phyloP scores from a whole-genome alignment of 2,113 vertebrate species.

The Gnathonemus longibarbis region DNA sequence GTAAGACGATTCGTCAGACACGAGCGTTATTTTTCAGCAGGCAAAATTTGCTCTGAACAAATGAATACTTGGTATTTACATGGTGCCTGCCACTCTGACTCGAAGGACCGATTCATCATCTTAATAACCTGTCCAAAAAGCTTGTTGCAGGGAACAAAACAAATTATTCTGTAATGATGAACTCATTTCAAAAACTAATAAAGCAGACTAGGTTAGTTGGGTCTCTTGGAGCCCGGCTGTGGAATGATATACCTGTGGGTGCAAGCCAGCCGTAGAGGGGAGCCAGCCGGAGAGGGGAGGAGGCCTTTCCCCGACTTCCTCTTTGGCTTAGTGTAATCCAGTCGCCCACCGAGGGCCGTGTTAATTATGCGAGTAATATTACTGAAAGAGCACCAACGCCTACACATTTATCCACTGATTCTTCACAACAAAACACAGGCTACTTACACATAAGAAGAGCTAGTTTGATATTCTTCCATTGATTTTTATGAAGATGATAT shows the following conservation, averaged over 20 bases:
- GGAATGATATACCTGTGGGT: background rate
- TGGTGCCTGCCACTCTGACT: background rate
- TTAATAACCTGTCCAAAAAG: slow-evolving; percentile 16
- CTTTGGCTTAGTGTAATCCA: background rate
- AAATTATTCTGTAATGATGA: background rate
- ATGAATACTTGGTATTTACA: background rate
- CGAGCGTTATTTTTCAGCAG: background rate
- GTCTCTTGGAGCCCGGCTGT: background rate
- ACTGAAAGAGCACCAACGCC: background rate
- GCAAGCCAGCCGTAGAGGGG: background rate
- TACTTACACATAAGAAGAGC: background rate
- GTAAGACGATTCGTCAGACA: background rate
- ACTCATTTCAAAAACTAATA: slow-evolving; percentile 19
- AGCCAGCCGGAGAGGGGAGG: background rate
- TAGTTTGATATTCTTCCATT: background rate
- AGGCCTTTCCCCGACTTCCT: background rate
- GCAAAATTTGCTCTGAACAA: background rate
- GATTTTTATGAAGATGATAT: background rate
- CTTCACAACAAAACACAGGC: background rate
- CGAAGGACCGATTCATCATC: background rate
- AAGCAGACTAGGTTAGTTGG: slow-evolving; percentile 9
- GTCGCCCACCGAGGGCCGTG: background rate
- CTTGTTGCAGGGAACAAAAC: background rate
- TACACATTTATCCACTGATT: background rate
- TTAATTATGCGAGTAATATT: background rate